Conservation (phyloP, 2,888 invertebrate species). For the Camptogramma bilineatum region DNA sequence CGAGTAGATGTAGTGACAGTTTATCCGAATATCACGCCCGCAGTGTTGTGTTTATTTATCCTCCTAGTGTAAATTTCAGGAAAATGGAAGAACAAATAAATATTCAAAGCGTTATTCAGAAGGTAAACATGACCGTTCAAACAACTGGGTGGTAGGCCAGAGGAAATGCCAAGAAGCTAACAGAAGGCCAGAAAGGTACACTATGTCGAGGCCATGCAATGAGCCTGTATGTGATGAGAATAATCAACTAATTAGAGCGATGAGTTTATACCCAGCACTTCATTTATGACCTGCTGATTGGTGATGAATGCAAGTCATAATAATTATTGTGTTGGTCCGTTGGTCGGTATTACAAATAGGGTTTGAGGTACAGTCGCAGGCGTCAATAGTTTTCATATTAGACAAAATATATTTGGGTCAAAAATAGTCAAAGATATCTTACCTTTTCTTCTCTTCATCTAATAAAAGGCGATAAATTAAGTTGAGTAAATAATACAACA, state of each 20-base stretch:
- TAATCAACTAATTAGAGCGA: neutral
- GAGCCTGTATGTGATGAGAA: neutral
- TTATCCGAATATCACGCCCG: too few relatives aligned
- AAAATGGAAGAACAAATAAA: neutral
- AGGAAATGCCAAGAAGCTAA: neutral
- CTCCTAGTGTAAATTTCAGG: neutral
- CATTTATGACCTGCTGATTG: neutral
- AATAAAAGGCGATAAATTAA: conserved; percentile 90
- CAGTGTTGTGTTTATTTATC: too few relatives aligned
- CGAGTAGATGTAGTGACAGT: too few relatives aligned
- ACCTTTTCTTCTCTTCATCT: conserved; percentile 89
- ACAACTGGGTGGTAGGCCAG: neutral
- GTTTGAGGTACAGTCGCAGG: neutral
- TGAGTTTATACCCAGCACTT: neutral
- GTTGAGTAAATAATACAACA: conserved; percentile 92
- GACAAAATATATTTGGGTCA: too few relatives aligned
- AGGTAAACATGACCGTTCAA: neutral
- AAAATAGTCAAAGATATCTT: conserved; percentile 61
- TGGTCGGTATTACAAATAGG: neutral
- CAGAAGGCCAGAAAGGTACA: neutral
- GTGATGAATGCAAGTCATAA: neutral
- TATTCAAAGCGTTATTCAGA: neutral
- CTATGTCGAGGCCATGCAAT: neutral
- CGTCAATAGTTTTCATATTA: neutral
- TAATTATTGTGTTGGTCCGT: neutral